Conservation (phyloP, 1,140 invertebrate genomes). For the Tyrophagus putrescentiae region DNA sequence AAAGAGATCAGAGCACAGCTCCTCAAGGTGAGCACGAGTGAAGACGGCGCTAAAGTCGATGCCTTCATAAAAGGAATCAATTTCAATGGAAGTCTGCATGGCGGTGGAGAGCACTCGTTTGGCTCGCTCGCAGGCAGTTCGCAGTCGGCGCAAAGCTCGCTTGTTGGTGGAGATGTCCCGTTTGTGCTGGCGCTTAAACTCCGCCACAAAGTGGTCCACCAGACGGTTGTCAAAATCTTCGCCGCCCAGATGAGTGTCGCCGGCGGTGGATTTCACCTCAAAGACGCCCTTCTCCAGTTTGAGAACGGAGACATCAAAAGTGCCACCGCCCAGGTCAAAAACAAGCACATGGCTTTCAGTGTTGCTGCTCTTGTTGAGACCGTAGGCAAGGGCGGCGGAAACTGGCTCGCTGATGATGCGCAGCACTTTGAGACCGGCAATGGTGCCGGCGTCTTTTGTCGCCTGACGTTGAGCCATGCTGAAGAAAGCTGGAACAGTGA, state of each 20-base stretch:
- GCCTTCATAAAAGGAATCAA: background rate
- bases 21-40: slow-evolving; percentile 24
- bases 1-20: slow-evolving; percentile 26
- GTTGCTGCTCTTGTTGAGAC: slow-evolving; percentile 32
- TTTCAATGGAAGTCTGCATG: slow-evolving; percentile 35
- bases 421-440: slow-evolving; percentile 35
- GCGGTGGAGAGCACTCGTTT: slow-evolving; percentile 10
- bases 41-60: slow-evolving; percentile 29
- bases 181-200: slow-evolving; percentile 19
- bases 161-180: slow-evolving; percentile 12
- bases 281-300: slow-evolving; percentile 4
- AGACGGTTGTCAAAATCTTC: slow-evolving; percentile 89
- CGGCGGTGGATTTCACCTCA: slow-evolving; percentile 21
- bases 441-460: slow-evolving; percentile 22
- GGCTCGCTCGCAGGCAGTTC: background rate
- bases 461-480: slow-evolving; percentile 51
- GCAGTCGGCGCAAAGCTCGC: slow-evolving; percentile 12
- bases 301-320: slow-evolving; percentile 33
- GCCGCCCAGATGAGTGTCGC: slow-evolving; percentile 65
- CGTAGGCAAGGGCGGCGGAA: slow-evolving; percentile 25
- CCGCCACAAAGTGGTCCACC: slow-evolving; percentile 17
- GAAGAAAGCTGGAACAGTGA: slow-evolving; percentile 61
- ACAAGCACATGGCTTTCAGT: background rate
- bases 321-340: slow-evolving; percentile 68
- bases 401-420: slow-evolving; percentile 41